Conservation (phyloP, 2,888 invertebrate genomes). For the Sycophila texana region DNA sequence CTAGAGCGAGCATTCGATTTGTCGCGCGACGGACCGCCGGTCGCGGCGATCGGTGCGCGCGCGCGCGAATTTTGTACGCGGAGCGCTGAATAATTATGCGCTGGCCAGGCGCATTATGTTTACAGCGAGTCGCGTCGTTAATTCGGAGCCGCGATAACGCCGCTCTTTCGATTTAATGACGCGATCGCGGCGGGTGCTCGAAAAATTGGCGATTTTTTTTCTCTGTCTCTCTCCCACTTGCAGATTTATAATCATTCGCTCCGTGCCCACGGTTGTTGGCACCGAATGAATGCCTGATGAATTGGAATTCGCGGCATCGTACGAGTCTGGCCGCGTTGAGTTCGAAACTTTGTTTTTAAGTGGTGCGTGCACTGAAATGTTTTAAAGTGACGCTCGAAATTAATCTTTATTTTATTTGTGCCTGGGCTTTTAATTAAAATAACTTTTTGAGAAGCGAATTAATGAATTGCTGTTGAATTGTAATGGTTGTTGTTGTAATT, state of each 20-base stretch:
- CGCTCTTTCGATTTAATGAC: constrained; percentile 24
- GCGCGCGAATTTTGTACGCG: constrained; percentile 31
- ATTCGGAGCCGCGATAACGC: constrained; percentile 20
- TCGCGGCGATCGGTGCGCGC: background rate
- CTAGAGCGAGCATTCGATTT: constrained; percentile 51
- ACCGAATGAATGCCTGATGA: too few relatives aligned
- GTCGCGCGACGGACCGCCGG: constrained; percentile 29
- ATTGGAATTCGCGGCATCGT: background rate
- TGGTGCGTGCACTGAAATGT: too few relatives aligned
- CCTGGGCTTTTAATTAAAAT: too few relatives aligned
- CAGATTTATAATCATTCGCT: constrained; percentile 13
- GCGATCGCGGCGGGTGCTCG: constrained; percentile 3
- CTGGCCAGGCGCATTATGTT: background rate
- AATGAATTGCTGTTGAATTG: too few relatives aligned
- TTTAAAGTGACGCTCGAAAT: too few relatives aligned
- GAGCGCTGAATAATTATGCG: constrained; percentile 45
- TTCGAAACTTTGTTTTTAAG: too few relatives aligned
- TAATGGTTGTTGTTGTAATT: too few relatives aligned
- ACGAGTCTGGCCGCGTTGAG: background rate
- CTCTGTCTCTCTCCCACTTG: too few relatives aligned
- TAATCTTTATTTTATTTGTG: too few relatives aligned
- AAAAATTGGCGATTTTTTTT: background rate
- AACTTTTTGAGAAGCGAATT: too few relatives aligned
- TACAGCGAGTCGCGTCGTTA: constrained; percentile 1
- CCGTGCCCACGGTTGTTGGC: too few relatives aligned